Evolutionary conservation across 2,113 vertebrate species (phyloP).

Genomic region (Toxostoma redivivum): DNA sequence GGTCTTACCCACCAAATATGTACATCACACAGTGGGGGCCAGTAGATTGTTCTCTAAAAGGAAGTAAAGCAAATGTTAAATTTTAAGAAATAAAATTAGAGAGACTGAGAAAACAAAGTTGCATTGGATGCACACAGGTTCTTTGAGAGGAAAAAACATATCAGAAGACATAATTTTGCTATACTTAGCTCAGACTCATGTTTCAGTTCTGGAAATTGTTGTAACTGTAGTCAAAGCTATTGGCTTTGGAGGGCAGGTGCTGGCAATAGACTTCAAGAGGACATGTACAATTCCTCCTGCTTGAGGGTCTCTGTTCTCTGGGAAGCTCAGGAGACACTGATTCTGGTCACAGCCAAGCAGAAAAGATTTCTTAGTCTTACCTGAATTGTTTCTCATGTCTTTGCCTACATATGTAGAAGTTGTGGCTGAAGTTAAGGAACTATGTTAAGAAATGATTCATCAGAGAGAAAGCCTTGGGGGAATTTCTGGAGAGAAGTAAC

Average conservation of each 20-base stretch:
- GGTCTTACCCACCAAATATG: background rate
- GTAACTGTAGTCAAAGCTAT: background rate
- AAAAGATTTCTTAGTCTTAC: background rate
- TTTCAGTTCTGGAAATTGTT: background rate
- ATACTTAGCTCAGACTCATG: background rate
- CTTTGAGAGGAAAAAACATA: background rate
- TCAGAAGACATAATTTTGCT: background rate
- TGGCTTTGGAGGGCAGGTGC: background rate
- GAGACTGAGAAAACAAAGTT: background rate
- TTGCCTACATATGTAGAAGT: background rate
- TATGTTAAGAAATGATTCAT: background rate
- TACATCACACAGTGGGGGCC: background rate
- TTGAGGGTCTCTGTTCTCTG: background rate
- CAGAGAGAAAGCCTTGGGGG: background rate
- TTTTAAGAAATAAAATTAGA: background rate
- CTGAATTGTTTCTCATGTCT: background rate
- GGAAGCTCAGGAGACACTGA: background rate
- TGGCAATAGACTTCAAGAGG: background rate
- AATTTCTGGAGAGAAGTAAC: background rate
- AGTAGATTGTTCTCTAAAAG: background rate
- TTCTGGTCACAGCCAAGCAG: background rate
- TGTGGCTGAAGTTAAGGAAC: background rate
- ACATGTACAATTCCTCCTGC: background rate
- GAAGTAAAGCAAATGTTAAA: background rate
- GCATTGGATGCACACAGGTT: background rate